Percentiles rank a stretch among this genome's conserved stretches.
phyloP scores from a whole-genome alignment of 37 sponge, comb jelly and placozoan species.

The Beroe forskalii region DNA sequence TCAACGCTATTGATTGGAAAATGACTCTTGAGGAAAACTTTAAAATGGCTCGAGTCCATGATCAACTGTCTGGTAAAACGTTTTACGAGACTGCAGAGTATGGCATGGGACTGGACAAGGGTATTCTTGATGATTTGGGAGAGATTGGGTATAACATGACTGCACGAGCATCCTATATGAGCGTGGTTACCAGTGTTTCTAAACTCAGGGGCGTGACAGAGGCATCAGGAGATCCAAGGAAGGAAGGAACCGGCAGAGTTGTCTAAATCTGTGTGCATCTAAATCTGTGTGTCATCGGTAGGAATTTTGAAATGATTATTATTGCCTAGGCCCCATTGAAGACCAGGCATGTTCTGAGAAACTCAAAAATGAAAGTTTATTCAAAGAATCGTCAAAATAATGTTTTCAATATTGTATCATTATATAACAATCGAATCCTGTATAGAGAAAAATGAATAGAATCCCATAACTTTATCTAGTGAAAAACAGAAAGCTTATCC shows the following conservation, averaged over 20 bases:
- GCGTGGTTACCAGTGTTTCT: constrained; percentile 41
- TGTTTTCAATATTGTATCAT: no score
- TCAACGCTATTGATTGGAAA: constrained; percentile 47
- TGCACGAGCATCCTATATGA: background rate
- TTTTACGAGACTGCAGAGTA: background rate
- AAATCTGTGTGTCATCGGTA: no score
- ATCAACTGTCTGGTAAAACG: constrained; percentile 5
- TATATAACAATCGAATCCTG: no score
- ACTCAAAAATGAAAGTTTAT: no score
- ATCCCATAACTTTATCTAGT: no score
- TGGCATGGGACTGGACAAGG: background rate
- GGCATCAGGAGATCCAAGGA: constrained; percentile 38
- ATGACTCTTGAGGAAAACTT: background rate
- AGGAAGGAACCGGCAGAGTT: constrained; percentile 38
- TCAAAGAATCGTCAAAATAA: no score
- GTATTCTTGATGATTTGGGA: background rate
- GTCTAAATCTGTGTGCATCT: no score
- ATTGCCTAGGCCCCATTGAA: no score
- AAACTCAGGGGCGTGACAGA: background rate
- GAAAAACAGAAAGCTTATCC: no score
- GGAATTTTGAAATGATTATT: no score
- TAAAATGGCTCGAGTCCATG: background rate
- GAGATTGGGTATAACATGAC: constrained; percentile 30
- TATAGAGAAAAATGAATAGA: no score
- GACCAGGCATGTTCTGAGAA: no score